phyloP scores from a whole-genome alignment of 2,888 invertebrate genomes.

The Laspeyria flexula region DNA sequence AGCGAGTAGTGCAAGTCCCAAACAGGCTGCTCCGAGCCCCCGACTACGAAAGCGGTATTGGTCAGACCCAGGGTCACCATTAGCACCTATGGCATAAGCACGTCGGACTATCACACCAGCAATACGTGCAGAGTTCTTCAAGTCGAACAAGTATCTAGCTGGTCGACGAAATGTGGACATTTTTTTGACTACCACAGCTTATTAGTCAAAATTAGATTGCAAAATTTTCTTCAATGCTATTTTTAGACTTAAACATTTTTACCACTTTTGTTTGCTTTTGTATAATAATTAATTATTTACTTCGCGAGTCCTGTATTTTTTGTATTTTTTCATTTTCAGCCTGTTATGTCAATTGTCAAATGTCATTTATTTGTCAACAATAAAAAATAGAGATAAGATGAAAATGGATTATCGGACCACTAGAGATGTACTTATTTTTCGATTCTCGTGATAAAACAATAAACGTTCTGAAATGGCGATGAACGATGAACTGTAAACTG shows the following conservation, averaged over 20 bases:
- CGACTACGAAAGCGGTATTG: conserved; percentile 13
- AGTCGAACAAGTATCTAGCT: conserved; percentile 23
- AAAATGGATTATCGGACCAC: no score
- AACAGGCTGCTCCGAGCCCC: conserved; percentile 53
- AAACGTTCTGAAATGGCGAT: no score
- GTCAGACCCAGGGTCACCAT: conserved; percentile 29
- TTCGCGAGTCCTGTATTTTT: conserved; percentile 12
- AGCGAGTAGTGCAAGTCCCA: conserved; percentile 70
- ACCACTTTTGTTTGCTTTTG: conserved; percentile 16
- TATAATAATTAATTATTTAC: conserved; percentile 7
- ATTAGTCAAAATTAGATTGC: not conserved
- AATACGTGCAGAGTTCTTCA: conserved; percentile 51
- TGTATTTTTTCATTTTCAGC: conserved; percentile 11
- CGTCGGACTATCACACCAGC: conserved; percentile 43
- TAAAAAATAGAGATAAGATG: no score
- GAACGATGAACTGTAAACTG: no score
- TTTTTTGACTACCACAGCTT: not conserved
- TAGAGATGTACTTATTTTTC: no score
- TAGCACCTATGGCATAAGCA: conserved; percentile 14
- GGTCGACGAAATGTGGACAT: conserved; percentile 38
- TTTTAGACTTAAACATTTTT: conserved; percentile 26
- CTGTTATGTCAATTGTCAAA: not conserved
- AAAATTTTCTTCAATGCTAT: no score
- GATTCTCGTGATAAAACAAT: no score
- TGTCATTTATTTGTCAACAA: no score